phyloP scores from a whole-genome alignment of 2,113 vertebrate species.

The Mugil cephalus region DNA sequence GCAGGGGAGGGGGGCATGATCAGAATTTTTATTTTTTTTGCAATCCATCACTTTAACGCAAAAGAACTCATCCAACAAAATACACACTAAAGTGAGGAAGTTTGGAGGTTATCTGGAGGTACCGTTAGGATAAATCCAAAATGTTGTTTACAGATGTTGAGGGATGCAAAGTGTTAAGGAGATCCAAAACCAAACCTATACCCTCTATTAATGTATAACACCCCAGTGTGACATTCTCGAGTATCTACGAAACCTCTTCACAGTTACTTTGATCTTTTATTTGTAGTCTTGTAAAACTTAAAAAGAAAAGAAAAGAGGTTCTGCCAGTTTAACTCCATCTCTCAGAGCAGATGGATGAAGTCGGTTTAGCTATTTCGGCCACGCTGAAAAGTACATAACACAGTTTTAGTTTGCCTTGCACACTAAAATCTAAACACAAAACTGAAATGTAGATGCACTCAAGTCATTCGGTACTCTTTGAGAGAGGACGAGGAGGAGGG shows the following conservation, averaged over 20 bases:
- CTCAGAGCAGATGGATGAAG: conserved; percentile 63
- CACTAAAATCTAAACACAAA: conserved; percentile 48
- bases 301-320: conserved; percentile 55
- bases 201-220: conserved; percentile 75
- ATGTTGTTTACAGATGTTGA: conserved; percentile 70
- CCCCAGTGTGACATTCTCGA: conserved; percentile 81
- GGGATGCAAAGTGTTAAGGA: conserved; percentile 65
- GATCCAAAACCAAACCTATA: conserved; percentile 77
- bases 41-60: conserved; percentile 60
- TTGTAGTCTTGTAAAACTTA: conserved; percentile 80
- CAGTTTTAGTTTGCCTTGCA: conserved; percentile 46
- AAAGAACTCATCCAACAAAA: conserved; percentile 31
- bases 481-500: conserved; percentile 15
- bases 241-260: conserved; percentile 76
- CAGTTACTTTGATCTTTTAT: conserved; percentile 81
- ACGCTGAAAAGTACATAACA: conserved; percentile 24
- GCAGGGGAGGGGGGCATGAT: conserved; percentile 58
- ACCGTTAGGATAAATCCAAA: conserved; percentile 65
- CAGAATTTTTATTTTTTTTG: conserved; percentile 42
- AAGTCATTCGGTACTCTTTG: conserved; percentile 25
- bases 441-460: conserved; percentile 37
- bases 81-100: conserved; percentile 22
- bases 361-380: conserved; percentile 29
- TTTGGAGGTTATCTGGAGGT: conserved; percentile 36
- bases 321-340: conserved; percentile 55